Evolutionary conservation across 2,888 invertebrate species (phyloP).

Genomic region (Syrista parreyssii): DNA sequence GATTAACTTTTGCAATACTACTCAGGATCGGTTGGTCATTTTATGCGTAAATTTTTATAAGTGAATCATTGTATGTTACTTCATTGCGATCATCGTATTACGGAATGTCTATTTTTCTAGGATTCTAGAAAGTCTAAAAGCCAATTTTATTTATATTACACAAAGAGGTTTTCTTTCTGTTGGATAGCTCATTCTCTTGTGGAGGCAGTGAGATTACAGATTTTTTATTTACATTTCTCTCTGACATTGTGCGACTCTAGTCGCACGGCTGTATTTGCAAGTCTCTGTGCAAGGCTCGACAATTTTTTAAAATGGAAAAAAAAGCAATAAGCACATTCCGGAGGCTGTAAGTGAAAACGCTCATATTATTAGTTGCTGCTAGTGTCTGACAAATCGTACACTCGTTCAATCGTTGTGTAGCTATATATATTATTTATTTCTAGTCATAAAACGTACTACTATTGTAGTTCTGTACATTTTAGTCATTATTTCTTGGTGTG

Average conservation of each 20-base stretch:
- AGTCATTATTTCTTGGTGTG: conserved; percentile 15
- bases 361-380: conserved; percentile 4
- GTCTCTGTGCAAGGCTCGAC: background rate
- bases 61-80: background rate
- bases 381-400: background rate
- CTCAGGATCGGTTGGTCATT: background rate
- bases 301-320: background rate
- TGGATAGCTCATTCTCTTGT: background rate
- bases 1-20: background rate
- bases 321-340: background rate
- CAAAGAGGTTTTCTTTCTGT: background rate
- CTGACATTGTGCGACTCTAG: background rate
- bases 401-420: conserved; percentile 3
- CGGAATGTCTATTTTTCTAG: background rate
- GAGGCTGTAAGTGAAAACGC: conserved; percentile 1
- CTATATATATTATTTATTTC: conserved; percentile 2
- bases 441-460: conserved; percentile 13
- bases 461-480: conserved; percentile 17
- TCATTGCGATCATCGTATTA: background rate
- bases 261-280: background rate
- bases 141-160: background rate
- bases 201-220: background rate
- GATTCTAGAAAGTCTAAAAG: no score
- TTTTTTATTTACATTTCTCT: background rate
- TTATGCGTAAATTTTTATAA: background rate